A percentile compares a stretch with the other conserved stretches of the same genome.
phyloP scores from a whole-genome alignment of 2,888 invertebrate species.

The Catocala fraxini region DNA sequence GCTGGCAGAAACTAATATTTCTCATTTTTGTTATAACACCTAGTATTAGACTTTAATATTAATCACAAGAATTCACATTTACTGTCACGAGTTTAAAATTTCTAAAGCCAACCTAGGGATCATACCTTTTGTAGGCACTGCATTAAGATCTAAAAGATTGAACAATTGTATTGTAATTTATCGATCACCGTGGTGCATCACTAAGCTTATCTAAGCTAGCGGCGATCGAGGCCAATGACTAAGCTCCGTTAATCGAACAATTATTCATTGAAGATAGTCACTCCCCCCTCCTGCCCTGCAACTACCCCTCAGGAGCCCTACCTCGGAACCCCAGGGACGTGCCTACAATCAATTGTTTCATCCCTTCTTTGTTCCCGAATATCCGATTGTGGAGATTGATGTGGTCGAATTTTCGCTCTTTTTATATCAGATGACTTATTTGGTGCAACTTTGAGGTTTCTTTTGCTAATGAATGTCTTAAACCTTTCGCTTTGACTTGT shows the following conservation, averaged over 20 bases:
- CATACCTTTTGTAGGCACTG: too few species aligned
- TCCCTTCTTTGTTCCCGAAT: conserved; percentile 30
- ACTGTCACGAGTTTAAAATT: too few species aligned
- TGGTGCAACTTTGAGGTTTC: neutral
- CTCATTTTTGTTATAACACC: too few species aligned
- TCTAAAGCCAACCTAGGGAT: too few species aligned
- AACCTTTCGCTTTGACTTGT: too few species aligned
- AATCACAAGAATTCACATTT: too few species aligned
- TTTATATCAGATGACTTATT: neutral
- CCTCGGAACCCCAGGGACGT: conserved; percentile 27
- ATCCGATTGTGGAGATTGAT: conserved; percentile 37
- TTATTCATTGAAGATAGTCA: conserved; percentile 79
- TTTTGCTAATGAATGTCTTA: neutral
- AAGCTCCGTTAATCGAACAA: conserved; percentile 83
- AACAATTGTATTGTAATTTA: conserved; percentile 7
- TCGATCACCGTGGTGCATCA: conserved; percentile 40
- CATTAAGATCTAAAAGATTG: neutral
- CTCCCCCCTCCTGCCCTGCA: conserved; percentile 31
- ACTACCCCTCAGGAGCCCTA: conserved; percentile 37
- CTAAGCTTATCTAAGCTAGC: conserved; percentile 66
- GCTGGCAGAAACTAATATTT: too few species aligned
- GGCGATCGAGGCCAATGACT: conserved; percentile 77
- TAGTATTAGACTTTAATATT: too few species aligned
- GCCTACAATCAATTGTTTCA: conserved; percentile 31
- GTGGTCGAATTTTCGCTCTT: conserved; percentile 34